Evolutionary conservation across 2,888 invertebrate species (phyloP).

Genomic region (Diplolepis rosae): DNA sequence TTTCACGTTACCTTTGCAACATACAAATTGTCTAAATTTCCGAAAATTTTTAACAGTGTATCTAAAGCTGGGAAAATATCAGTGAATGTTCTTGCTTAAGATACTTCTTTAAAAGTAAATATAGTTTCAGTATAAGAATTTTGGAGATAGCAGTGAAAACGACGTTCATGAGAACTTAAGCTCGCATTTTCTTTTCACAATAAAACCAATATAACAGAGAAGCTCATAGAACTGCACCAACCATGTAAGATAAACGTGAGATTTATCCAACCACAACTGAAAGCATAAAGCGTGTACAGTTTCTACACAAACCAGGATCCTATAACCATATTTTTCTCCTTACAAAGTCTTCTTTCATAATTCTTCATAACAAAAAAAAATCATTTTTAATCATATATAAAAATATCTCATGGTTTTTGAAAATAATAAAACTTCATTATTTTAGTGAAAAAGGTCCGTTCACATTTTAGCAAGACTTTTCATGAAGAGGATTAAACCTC

Average conservation of each 20-base stretch:
- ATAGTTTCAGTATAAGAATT: neutral
- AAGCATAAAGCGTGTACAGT: neutral
- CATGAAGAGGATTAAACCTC: neutral
- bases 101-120: neutral
- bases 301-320: too few relatives aligned
- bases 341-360: too few relatives aligned
- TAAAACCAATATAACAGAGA: neutral
- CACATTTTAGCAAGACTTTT: neutral
- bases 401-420: too few relatives aligned
- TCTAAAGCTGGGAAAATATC: too few relatives aligned
- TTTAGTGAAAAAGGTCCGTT: neutral
- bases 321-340: neutral
- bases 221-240: neutral
- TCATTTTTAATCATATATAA: neutral
- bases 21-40: too few relatives aligned
- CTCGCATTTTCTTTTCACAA: neutral
- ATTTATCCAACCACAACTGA: neutral
- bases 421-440: neutral
- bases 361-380: neutral
- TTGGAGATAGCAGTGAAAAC: neutral
- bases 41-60: too few relatives aligned
- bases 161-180: neutral
- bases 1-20: too few relatives aligned
- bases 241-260: neutral
- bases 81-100: neutral